Conservation (phyloP, 2,888 invertebrate species). For the Thera obeliscata region DNA sequence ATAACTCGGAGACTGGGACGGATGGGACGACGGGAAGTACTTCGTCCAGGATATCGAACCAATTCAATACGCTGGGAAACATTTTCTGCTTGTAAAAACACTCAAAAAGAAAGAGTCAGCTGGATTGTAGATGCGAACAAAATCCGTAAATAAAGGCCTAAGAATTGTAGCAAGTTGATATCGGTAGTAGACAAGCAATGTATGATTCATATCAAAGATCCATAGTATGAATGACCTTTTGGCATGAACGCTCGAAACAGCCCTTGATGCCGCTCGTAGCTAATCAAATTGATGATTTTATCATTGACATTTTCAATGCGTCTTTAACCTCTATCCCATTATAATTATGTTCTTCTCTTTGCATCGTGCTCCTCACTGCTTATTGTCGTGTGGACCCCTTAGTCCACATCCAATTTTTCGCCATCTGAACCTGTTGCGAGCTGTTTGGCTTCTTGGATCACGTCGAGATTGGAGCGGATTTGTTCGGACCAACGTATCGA, state of each 20-base stretch:
- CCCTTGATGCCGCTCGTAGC: conserved; percentile 19
- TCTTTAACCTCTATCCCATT: no score
- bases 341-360: not conserved
- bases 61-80: not conserved
- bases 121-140: no score
- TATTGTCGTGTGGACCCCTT: no score
- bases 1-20: not conserved
- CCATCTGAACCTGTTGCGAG: no score
- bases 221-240: conserved; percentile 7
- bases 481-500: no score
- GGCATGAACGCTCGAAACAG: not conserved
- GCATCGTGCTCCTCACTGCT: no score
- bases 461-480: no score
- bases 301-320: conserved; percentile 11
- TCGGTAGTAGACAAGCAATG: not conserved
- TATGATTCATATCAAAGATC: not conserved
- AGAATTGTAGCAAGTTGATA: not conserved
- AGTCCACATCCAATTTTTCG: no score
- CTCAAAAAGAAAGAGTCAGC: no score
- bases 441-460: no score
- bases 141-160: no score
- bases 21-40: not conserved
- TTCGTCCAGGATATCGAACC: not conserved
- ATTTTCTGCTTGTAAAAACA: no score
- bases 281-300: conserved; percentile 25